Percentiles rank a stretch among this genome's conserved stretches.
These are phyloP conservation scores for Triplophysa yarkandensis DNA, from an alignment of 2,797 vertebrate species.

Conservation along the genomic window DNA sequence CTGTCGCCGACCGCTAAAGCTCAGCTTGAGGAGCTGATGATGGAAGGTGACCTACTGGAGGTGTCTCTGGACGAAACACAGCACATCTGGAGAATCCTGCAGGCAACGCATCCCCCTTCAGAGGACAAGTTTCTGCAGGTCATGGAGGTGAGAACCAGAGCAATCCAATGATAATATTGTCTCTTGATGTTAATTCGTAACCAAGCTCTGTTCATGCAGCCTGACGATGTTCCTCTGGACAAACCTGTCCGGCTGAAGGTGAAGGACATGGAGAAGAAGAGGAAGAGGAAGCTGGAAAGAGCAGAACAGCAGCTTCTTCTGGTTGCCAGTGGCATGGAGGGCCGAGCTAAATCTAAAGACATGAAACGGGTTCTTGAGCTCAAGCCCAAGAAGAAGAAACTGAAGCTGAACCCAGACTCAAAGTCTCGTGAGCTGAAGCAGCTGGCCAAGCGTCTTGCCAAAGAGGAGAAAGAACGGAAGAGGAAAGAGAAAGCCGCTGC, in stretches of 20 bases:
- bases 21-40: constrained; percentile 96
- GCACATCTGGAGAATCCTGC: constrained; percentile 98
- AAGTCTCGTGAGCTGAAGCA: constrained; percentile 95
- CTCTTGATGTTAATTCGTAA: no score
- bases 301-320: constrained; percentile 86
- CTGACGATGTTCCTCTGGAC: constrained; percentile 90
- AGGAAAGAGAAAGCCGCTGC: constrained; percentile 89
- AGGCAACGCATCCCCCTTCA: constrained; percentile 94
- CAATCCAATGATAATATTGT: no score
- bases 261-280: constrained; percentile 92
- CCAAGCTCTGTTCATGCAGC: constrained; percentile 56
- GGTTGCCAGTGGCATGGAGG: constrained; percentile 69
- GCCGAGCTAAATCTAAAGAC: constrained; percentile 88
- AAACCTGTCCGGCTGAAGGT: constrained; percentile 92
- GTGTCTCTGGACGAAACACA: constrained; percentile 97
- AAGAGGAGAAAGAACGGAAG: constrained; percentile 96
- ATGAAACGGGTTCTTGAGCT: constrained; percentile 85
- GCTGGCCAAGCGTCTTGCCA: constrained; percentile 92
- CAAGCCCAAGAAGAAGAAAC: constrained; percentile 97
- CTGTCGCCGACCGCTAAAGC: constrained; percentile 90
- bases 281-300: constrained; percentile 92
- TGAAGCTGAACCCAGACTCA: constrained; percentile 86
- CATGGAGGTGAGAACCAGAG: constrained; percentile 79
- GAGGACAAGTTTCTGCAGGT: constrained; percentile 96
- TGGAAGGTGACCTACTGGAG: constrained; percentile 96